These are phyloP conservation scores for Spisula subtruncata DNA, from an alignment of 2,888 invertebrate species.

Conservation along the genomic window DNA sequence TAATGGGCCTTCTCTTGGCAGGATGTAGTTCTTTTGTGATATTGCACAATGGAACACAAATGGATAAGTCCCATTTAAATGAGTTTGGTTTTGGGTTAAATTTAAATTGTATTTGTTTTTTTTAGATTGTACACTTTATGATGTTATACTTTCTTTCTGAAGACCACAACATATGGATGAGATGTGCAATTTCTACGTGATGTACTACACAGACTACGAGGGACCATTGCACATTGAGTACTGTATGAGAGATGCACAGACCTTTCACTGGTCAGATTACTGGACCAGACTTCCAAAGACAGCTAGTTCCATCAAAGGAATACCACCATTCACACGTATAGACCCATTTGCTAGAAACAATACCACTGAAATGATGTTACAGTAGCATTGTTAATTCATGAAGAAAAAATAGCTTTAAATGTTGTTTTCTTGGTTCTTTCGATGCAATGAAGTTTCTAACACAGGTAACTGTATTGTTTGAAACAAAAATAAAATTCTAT, in stretches of 20 bases:
- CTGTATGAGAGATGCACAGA: conserved; percentile 78
- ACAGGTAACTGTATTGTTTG: too few relatives aligned
- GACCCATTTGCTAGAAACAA: conserved; percentile 64
- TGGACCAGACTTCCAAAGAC: conserved; percentile 70
- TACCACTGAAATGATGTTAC: background rate
- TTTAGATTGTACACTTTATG: background rate
- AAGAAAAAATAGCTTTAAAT: too few relatives aligned
- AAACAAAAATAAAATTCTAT: too few relatives aligned
- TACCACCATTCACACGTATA: conserved; percentile 70
- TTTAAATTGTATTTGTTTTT: too few relatives aligned
- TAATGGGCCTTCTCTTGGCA: too few relatives aligned
- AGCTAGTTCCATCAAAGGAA: conserved; percentile 78
- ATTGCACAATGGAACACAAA: too few relatives aligned
- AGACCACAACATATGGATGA: conserved; percentile 83
- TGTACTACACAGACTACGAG: conserved; percentile 81
- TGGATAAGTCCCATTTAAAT: too few relatives aligned
- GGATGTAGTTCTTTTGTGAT: too few relatives aligned
- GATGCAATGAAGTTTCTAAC: too few relatives aligned
- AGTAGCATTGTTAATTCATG: background rate
- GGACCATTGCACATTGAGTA: conserved; percentile 74
- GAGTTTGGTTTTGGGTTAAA: too few relatives aligned
- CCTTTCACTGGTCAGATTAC: conserved; percentile 76
- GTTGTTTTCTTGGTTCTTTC: too few relatives aligned
- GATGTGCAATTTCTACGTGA: conserved; percentile 86
- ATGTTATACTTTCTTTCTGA: background rate